phyloP scores from a whole-genome alignment of 2,113 vertebrate species.

The Saccopteryx bilineata region DNA sequence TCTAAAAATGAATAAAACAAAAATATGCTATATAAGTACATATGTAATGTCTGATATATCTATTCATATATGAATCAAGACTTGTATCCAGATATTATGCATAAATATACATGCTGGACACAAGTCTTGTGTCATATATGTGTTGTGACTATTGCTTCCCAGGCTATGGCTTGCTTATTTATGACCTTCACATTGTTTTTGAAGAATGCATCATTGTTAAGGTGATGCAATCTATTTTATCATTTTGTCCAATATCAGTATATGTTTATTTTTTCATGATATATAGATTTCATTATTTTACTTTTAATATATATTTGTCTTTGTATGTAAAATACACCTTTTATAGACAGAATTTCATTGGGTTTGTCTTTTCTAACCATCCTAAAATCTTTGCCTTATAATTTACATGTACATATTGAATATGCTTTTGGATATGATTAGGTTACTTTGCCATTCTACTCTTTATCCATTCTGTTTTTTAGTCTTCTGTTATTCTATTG shows the following conservation, averaged over 20 bases:
- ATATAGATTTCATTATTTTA: fast-evolving
- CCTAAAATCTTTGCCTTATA: background rate
- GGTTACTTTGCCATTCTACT: background rate
- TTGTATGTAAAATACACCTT: background rate
- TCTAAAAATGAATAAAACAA: no score
- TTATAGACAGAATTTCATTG: background rate
- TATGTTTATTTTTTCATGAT: background rate
- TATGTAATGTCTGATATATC: background rate
- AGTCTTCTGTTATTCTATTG: background rate
- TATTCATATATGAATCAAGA: no score
- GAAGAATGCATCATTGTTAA: background rate
- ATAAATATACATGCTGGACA: fast-evolving
- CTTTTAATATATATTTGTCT: background rate
- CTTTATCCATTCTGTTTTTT: fast-evolving
- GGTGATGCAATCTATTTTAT: background rate
- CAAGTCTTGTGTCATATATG: fast-evolving
- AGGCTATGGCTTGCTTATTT: no score
- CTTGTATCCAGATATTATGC: background rate
- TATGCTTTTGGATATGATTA: fast-evolving
- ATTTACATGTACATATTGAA: background rate
- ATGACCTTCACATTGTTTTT: background rate
- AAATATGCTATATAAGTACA: no score
- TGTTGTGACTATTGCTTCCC: background rate
- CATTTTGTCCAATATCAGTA: background rate
- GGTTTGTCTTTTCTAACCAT: background rate